These are phyloP conservation scores for Phthorimaea operculella DNA, from an alignment of 1,140 invertebrate genomes.

Conservation along the genomic window DNA sequence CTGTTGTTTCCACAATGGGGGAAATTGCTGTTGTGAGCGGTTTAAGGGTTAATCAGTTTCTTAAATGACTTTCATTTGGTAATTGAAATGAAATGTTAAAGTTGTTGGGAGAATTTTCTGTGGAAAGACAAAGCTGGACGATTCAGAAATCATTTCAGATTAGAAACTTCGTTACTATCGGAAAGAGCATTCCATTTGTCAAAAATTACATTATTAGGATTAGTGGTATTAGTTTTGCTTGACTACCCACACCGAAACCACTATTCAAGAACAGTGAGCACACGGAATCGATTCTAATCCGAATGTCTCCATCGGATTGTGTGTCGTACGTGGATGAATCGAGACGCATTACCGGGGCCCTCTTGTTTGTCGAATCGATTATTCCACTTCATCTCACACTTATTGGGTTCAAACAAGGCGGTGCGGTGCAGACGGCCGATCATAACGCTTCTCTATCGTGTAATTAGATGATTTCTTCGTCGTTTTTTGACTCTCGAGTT, in stretches of 20 bases:
- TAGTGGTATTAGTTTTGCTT: no score
- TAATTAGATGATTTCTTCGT: not conserved
- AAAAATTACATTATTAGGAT: no score
- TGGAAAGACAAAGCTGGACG: no score
- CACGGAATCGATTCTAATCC: constrained; percentile 5
- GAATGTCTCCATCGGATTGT: constrained; percentile 2
- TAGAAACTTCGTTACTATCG: no score
- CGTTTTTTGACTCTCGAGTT: no score
- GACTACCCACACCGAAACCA: not conserved
- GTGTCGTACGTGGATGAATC: not conserved
- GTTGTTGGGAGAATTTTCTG: no score
- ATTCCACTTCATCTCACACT: constrained; percentile 10
- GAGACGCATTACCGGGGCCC: constrained; percentile 6
- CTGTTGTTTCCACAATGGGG: constrained; percentile 1
- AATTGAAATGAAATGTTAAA: no score
- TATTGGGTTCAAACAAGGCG: constrained; percentile 5
- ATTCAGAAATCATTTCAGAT: no score
- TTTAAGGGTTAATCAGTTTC: not conserved
- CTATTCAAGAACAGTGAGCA: not conserved
- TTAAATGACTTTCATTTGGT: not conserved
- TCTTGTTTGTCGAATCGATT: constrained; percentile 14
- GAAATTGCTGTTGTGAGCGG: not conserved
- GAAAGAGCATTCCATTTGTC: no score
- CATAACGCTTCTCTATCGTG: not conserved
- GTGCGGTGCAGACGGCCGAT: not conserved